These are phyloP conservation scores for Drosophila sproati DNA, from an alignment of 1,140 invertebrate genomes.

Conservation along the genomic window DNA sequence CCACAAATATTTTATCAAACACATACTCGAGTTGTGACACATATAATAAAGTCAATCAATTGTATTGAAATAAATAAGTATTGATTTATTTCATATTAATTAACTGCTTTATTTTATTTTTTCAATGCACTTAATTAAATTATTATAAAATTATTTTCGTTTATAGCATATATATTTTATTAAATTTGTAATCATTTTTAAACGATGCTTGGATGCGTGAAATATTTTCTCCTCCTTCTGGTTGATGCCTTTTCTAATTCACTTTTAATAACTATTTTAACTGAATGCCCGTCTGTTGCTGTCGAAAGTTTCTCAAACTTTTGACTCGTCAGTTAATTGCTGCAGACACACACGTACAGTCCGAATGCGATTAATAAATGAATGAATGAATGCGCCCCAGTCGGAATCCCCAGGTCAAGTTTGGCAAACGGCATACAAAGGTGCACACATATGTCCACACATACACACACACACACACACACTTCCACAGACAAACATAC, in stretches of 20 bases:
- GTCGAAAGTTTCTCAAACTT: constrained; percentile 35
- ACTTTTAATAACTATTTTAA: constrained; percentile 5
- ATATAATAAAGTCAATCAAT: no score
- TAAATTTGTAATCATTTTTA: not conserved
- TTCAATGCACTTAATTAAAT: no score
- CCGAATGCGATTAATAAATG: constrained; percentile 72
- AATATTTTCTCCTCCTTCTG: not conserved
- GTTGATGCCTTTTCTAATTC: constrained; percentile 20
- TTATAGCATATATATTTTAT: no score
- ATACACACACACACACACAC: constrained; percentile 10
- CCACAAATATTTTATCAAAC: no score
- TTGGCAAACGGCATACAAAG: not conserved
- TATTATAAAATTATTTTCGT: no score
- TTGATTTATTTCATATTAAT: no score
- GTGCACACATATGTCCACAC: not conserved
- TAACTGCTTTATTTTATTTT: no score
- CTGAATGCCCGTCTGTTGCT: constrained; percentile 15
- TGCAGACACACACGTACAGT: constrained; percentile 46
- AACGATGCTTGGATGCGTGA: not conserved
- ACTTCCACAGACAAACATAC: constrained; percentile 6
- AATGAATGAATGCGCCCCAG: constrained; percentile 52
- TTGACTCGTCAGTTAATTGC: constrained; percentile 4
- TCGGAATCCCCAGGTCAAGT: not conserved
- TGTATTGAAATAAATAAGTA: no score
- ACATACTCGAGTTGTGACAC: no score